These are phyloP conservation scores for Melanostoma scalare DNA, from an alignment of 2,888 invertebrate species.

Conservation along the genomic window DNA sequence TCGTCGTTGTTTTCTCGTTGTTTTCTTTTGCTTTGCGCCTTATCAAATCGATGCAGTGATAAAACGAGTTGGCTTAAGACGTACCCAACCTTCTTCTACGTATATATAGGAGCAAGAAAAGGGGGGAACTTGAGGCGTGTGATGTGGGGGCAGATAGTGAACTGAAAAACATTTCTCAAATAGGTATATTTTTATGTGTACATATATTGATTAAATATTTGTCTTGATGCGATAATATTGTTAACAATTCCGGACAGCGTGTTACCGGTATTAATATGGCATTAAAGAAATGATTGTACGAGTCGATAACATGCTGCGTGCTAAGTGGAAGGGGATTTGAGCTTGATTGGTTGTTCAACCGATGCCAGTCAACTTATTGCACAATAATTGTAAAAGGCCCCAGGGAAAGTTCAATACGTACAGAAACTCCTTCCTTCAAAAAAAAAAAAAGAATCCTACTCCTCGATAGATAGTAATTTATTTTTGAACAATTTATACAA, in stretches of 20 bases:
- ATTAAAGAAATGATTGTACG: constrained; percentile 19
- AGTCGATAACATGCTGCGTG: constrained; percentile 33
- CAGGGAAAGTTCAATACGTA: neutral
- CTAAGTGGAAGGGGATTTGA: constrained; percentile 26
- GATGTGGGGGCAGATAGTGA: constrained; percentile 43
- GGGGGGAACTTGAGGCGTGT: constrained; percentile 3
- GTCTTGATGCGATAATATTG: constrained; percentile 64
- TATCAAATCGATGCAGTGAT: constrained; percentile 58
- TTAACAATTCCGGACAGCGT: constrained; percentile 56
- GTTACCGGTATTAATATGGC: constrained; percentile 58
- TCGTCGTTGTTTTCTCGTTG: constrained; percentile 31
- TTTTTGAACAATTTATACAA: neutral
- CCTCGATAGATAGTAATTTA: no score
- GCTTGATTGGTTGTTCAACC: constrained; percentile 16
- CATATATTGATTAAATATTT: constrained; percentile 61
- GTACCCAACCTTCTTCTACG: neutral
- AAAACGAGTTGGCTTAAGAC: constrained; percentile 12
- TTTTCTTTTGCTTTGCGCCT: constrained; percentile 41
- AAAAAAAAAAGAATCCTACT: no score
- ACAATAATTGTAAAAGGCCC: neutral
- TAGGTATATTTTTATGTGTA: constrained; percentile 3
- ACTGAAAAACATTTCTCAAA: constrained; percentile 17
- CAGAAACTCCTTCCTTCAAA: neutral
- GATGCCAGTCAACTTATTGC: constrained; percentile 23
- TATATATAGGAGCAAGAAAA: neutral